Conservation (phyloP, 2,797 vertebrate species). For the Microcaecilia unicolor region DNA sequence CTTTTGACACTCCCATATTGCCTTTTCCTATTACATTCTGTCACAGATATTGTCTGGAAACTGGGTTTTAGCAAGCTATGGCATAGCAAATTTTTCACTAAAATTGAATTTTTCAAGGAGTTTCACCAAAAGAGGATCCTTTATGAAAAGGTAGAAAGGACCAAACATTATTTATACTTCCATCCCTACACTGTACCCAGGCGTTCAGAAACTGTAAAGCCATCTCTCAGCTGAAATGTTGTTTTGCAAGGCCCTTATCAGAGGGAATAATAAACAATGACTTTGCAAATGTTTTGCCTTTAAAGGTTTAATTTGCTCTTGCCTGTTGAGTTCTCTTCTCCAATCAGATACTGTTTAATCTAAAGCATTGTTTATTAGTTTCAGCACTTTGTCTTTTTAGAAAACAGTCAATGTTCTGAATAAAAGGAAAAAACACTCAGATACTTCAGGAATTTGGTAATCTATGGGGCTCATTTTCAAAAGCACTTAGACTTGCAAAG, state of each 20-base stretch:
- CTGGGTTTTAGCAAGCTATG: neutral
- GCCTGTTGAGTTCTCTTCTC: conserved; percentile 12
- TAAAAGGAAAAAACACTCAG: conserved; percentile 18
- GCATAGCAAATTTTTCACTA: too few species aligned
- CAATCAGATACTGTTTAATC: conserved; percentile 19
- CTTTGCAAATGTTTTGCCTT: conserved; percentile 11
- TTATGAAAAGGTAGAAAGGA: too few species aligned
- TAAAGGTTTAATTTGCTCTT: conserved; percentile 21
- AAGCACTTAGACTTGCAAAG: too few species aligned
- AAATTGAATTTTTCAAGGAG: too few species aligned
- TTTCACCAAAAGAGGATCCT: too few species aligned
- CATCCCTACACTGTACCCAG: too few species aligned
- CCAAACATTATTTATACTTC: too few species aligned
- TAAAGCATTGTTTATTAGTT: conserved; percentile 29
- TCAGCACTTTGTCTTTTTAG: conserved; percentile 17
- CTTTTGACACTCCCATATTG: neutral
- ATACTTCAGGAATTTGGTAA: conserved; percentile 18
- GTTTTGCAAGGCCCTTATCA: too few species aligned
- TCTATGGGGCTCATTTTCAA: too few species aligned
- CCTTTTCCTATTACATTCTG: neutral
- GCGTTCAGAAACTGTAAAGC: too few species aligned
- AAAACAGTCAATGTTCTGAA: conserved; percentile 32
- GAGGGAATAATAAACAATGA: conserved; percentile 1
- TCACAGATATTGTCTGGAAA: neutral
- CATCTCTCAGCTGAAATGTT: too few species aligned